phyloP scores from a whole-genome alignment of 2,797 vertebrate genomes.

The Podarcis siculus region DNA sequence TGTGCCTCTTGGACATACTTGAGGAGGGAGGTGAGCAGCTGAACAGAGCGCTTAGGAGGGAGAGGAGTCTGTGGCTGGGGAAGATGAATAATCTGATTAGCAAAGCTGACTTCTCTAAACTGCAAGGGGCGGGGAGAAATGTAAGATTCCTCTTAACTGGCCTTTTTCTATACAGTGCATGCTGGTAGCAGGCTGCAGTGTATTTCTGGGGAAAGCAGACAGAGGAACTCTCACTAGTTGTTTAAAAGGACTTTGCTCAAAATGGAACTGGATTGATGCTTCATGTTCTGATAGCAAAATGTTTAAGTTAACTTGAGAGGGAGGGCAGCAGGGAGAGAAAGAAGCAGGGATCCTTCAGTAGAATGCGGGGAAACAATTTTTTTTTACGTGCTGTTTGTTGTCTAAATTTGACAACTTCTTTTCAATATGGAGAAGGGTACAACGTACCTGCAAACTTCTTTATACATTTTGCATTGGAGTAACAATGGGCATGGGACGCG shows the following conservation, averaged over 20 bases:
- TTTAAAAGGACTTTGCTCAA: not conserved
- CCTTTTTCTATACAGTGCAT: not conserved
- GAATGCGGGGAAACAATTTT: not conserved
- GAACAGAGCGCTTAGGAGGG: not conserved
- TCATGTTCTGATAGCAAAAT: not conserved
- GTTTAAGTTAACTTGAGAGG: not conserved
- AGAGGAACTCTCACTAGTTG: not conserved
- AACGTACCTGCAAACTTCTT: not conserved
- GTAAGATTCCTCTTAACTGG: not conserved
- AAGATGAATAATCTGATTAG: slow-evolving; percentile 5
- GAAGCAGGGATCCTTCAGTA: not conserved
- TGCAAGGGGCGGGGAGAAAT: not conserved
- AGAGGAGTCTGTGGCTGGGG: not conserved
- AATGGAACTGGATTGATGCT: not conserved
- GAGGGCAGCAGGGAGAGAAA: too few relatives aligned
- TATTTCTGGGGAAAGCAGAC: not conserved
- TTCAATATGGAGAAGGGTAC: not conserved
- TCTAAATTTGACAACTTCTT: not conserved
- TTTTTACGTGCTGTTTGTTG: not conserved
- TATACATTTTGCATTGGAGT: too few relatives aligned
- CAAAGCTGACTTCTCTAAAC: not conserved
- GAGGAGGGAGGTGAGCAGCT: not conserved
- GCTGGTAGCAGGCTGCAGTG: too few relatives aligned
- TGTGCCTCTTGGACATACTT: not conserved
- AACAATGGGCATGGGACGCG: too few relatives aligned